phyloP scores from a whole-genome alignment of 2,888 invertebrate species.

The Ophion ventricosus region DNA sequence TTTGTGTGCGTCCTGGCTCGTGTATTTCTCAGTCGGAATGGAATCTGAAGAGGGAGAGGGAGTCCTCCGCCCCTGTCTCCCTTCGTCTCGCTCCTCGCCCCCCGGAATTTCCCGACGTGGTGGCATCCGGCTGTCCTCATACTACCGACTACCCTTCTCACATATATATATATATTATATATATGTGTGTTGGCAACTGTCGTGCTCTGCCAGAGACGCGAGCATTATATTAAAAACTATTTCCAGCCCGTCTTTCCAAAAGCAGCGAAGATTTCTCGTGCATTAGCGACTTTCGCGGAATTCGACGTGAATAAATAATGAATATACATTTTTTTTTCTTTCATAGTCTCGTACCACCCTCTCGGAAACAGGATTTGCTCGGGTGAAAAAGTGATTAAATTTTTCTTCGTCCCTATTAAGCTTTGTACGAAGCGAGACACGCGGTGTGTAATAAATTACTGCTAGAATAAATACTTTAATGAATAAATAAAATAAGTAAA shows the following conservation, averaged over 20 bases:
- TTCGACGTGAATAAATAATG: neutral
- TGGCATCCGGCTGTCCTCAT: slow-evolving; percentile 68
- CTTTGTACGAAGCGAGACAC: no score
- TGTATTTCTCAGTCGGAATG: slow-evolving; percentile 52
- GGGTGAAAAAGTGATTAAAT: no score
- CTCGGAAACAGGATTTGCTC: no score
- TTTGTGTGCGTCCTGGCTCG: slow-evolving; percentile 11
- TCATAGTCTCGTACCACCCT: no score
- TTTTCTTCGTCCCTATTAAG: no score
- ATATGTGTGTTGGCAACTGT: slow-evolving; percentile 32
- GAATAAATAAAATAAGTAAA: no score
- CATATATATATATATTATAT: slow-evolving; percentile 12
- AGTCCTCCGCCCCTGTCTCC: neutral
- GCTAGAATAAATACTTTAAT: no score
- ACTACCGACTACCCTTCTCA: slow-evolving; percentile 54
- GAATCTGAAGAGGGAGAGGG: slow-evolving; percentile 55
- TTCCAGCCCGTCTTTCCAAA: slow-evolving; percentile 26
- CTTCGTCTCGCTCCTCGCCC: slow-evolving; percentile 54
- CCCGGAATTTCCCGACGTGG: slow-evolving; percentile 73
- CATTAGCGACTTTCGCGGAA: slow-evolving; percentile 1
- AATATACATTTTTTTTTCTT: neutral
- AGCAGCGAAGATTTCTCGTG: slow-evolving; percentile 5
- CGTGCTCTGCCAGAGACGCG: slow-evolving; percentile 26
- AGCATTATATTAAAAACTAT: slow-evolving; percentile 72
- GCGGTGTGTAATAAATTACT: no score